Conservation (phyloP, 2,888 invertebrate genomes). For the Charanyca ferruginea region DNA sequence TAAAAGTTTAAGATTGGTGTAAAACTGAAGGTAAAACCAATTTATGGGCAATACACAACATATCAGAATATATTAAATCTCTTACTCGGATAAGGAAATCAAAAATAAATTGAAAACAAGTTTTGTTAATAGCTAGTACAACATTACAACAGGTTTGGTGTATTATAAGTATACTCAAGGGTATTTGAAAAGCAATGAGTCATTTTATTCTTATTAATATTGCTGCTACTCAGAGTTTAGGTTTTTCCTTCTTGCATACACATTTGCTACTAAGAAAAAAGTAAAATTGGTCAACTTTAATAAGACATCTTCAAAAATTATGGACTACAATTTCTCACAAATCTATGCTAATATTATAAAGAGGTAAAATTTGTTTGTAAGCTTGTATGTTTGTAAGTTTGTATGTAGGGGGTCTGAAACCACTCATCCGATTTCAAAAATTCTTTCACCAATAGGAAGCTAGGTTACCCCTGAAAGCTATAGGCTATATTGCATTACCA, state of each 20-base stretch:
- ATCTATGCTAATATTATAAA: too few relatives aligned
- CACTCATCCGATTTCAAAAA: too few relatives aligned
- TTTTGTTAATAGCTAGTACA: slow-evolving; percentile 21
- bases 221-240: background rate
- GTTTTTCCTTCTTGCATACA: slow-evolving; percentile 4
- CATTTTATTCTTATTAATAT: slow-evolving; percentile 21
- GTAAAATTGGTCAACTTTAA: background rate
- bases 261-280: background rate
- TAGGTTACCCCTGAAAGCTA: too few relatives aligned
- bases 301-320: background rate
- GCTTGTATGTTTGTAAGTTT: too few relatives aligned
- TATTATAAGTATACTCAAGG: slow-evolving; percentile 31
- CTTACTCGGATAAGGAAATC: slow-evolving; percentile 28
- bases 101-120: slow-evolving; percentile 27
- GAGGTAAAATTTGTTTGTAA: too few relatives aligned
- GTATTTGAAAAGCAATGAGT: slow-evolving; percentile 19
- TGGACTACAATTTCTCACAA: too few relatives aligned
- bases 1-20: background rate
- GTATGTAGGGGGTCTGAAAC: too few relatives aligned
- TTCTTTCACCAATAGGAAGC: too few relatives aligned
- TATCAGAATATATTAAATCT: too few relatives aligned
- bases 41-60: background rate
- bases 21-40: background rate
- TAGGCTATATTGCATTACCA: too few relatives aligned
- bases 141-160: background rate